Base-by-base conservation (phyloP, 2,888 invertebrate genomes). In the Drosophila vallismaia region DNA sequence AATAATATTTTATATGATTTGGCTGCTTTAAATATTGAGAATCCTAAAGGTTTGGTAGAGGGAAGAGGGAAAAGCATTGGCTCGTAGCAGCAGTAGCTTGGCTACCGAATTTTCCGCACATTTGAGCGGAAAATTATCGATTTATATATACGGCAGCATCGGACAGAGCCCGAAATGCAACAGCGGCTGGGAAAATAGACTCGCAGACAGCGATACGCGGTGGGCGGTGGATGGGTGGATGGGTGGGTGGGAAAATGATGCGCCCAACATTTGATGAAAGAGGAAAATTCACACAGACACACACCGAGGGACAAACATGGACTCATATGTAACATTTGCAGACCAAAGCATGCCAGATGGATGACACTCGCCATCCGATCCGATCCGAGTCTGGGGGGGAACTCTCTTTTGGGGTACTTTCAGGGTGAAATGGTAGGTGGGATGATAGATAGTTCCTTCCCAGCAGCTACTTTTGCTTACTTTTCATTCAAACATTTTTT, bases 121-220 rank as follows among this genome's bases (percentile, higher is more conserved):
- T 88, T 88, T 86, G 85, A 88, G 85, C 88, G 76, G 87, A 86
- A 86, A 86, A 86, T 86, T 86, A 88, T 86, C 74, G 87, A 86
- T 85, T 85, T 86, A 66, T 86, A 75, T 62, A 78, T 75, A n/a
- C n/a, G 8, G 44, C 8, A 49, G 46, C 24, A 31, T 12, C 38
- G 49, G 38, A 12, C 58, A 46, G 76, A 71, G 60, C 63, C 68
- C 62, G 56, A 67, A 84, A 77, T 86, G 85, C 80, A 81, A 71
- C 72, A 71, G 58, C 71, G 63, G 71, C 76, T 62, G 70, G 75
- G 81, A 84, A 84, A 73, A 73, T 73, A 69, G 48, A 69, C 70
- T 53, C 52, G 64, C 52, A 64, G 44, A 48, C 46, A 63, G 42
- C 57, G 36, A 29, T 33, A 44, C 3, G 33, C 8, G 31, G 4